phyloP scores from a whole-genome alignment of 2,113 vertebrate genomes.

The Dasyprocta punctata region DNA sequence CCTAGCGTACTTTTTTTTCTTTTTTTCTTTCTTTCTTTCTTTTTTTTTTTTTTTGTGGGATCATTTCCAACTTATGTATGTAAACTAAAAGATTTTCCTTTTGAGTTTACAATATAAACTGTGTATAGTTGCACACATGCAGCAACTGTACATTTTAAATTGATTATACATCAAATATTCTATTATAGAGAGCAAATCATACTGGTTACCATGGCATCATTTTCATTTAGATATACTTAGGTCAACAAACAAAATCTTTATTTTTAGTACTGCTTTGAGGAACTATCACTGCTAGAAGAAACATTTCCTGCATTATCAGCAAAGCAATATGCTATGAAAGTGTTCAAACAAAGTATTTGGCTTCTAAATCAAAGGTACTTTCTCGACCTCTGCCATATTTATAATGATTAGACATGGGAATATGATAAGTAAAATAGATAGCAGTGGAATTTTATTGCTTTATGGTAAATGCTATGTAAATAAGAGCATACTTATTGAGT shows the following conservation, averaged over 20 bases:
- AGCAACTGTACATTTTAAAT: neutral
- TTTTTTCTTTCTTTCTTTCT: too few species aligned
- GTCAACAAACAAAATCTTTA: constrained; percentile 43
- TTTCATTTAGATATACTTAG: neutral
- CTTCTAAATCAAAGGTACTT: constrained; percentile 30
- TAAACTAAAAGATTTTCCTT: neutral
- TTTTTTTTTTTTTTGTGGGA: too few species aligned
- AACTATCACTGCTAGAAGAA: neutral
- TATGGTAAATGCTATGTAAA: neutral
- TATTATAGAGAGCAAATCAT: constrained; percentile 5
- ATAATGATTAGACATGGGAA: neutral
- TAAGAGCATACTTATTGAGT: constrained; percentile 31
- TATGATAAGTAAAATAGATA: neutral
- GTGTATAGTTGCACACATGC: neutral
- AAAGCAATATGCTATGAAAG: constrained; percentile 19
- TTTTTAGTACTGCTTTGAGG: constrained; percentile 14
- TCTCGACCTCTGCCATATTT: neutral
- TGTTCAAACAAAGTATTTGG: constrained; percentile 36
- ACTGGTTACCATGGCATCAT: neutral
- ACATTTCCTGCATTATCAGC: neutral
- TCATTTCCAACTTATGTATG: neutral
- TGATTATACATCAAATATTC: neutral
- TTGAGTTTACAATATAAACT: constrained; percentile 15
- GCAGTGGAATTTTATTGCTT: constrained; percentile 13
- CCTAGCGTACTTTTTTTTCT: too few species aligned